These are phyloP conservation scores for Antennarius striatus DNA, from an alignment of 2,113 vertebrate genomes.

Conservation along the genomic window DNA sequence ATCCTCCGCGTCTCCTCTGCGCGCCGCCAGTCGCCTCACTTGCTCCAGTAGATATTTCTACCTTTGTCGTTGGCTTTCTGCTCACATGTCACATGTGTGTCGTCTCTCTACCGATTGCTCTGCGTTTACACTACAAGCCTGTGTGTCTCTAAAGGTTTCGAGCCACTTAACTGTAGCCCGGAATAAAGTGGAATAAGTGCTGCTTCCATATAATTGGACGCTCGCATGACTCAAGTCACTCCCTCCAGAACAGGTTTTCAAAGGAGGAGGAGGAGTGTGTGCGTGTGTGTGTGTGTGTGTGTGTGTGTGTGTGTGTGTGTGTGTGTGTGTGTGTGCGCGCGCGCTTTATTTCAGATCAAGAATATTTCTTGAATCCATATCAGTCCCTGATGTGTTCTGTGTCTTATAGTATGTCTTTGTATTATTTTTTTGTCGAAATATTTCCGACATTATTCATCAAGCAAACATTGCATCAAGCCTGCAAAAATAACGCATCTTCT, in stretches of 20 bases:
- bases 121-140: conserved; percentile 47
- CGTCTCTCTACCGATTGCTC: conserved; percentile 36
- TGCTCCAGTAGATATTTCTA: conserved; percentile 36
- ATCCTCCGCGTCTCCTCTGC: conserved; percentile 59
- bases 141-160: conserved; percentile 60
- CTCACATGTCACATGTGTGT: conserved; percentile 57
- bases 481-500: too few species aligned
- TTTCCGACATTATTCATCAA: too few species aligned
- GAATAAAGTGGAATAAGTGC: conserved; percentile 74
- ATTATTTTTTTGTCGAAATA: too few species aligned
- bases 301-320: not conserved
- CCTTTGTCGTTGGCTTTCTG: conserved; percentile 59
- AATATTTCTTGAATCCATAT: not conserved
- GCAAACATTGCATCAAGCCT: too few species aligned
- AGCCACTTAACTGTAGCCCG: conserved; percentile 70
- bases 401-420: too few species aligned
- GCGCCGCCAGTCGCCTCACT: conserved; percentile 35
- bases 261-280: conserved; percentile 21
- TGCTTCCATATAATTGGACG: conserved; percentile 77
- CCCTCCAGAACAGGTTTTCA: conserved; percentile 74
- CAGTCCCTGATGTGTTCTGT: too few species aligned
- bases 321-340: not conserved
- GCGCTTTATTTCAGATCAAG: not conserved
- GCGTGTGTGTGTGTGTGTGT: not conserved
- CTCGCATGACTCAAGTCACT: conserved; percentile 73